Evolutionary conservation across 2,797 vertebrate species (phyloP).

Genomic region (Phalanger gymnotis): DNA sequence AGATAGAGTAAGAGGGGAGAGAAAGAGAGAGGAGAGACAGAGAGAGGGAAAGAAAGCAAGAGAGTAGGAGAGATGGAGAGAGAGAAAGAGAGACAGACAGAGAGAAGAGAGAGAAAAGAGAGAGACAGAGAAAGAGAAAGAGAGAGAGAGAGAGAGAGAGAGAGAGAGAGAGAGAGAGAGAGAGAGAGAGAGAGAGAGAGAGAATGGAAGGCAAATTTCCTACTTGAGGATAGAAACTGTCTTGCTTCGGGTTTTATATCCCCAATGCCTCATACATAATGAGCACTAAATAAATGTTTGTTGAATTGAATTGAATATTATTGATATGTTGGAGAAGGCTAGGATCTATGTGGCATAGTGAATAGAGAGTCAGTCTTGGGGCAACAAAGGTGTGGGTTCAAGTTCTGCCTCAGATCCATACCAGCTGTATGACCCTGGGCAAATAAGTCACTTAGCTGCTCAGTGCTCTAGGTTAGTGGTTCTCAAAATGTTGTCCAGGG

Average conservation of each 20-base stretch:
- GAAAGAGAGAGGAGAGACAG: no score
- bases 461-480: not conserved
- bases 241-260: not conserved
- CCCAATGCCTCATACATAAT: not conserved
- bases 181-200: no score
- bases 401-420: not conserved
- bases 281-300: not conserved
- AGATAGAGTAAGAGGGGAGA: no score
- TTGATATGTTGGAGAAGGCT: not conserved
- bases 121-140: no score
- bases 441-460: not conserved
- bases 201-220: not conserved
- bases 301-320: not conserved
- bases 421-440: no score
- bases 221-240: not conserved
- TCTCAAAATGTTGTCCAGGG: not conserved
- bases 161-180: no score
- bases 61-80: no score
- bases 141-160: no score
- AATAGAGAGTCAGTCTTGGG: not conserved
- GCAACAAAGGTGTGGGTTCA: not conserved
- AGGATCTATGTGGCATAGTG: not conserved
- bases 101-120: no score
- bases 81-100: no score
- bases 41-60: no score